phyloP scores from a whole-genome alignment of 2,113 vertebrate species.

The Rhinoptilus africanus region DNA sequence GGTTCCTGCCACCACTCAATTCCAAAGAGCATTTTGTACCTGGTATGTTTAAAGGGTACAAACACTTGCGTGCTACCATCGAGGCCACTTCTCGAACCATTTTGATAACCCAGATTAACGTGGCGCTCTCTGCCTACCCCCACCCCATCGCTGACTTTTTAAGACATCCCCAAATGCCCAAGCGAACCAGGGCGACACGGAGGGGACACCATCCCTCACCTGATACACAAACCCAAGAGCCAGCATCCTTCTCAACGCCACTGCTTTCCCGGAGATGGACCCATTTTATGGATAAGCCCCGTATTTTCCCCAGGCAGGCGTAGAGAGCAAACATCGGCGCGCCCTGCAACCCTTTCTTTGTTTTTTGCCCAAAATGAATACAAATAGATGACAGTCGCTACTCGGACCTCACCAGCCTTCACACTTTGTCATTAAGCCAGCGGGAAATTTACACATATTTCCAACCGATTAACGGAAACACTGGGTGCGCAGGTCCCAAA shows the following conservation, averaged over 20 bases:
- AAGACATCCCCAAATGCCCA: neutral
- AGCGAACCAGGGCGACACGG: neutral
- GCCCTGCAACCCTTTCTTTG: neutral
- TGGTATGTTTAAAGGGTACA: neutral
- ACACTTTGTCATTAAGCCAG: neutral
- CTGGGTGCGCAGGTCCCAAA: neutral
- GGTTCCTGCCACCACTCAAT: neutral
- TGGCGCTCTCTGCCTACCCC: neutral
- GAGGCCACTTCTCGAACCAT: neutral
- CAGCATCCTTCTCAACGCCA: neutral
- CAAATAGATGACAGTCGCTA: accelerated
- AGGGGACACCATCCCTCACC: neutral
- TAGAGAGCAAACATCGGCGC: neutral
- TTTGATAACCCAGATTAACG: neutral
- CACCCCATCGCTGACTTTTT: neutral
- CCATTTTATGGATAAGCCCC: neutral
- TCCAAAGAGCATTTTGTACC: neutral
- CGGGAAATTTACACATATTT: neutral
- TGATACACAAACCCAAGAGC: neutral
- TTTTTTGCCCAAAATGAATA: neutral
- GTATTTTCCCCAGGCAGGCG: neutral
- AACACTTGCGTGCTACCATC: accelerated
- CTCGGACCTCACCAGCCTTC: neutral
- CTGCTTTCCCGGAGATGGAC: neutral
- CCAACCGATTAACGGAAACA: neutral